Conservation (phyloP, 2,888 invertebrate species). For the Siphlonurus alternatus region DNA sequence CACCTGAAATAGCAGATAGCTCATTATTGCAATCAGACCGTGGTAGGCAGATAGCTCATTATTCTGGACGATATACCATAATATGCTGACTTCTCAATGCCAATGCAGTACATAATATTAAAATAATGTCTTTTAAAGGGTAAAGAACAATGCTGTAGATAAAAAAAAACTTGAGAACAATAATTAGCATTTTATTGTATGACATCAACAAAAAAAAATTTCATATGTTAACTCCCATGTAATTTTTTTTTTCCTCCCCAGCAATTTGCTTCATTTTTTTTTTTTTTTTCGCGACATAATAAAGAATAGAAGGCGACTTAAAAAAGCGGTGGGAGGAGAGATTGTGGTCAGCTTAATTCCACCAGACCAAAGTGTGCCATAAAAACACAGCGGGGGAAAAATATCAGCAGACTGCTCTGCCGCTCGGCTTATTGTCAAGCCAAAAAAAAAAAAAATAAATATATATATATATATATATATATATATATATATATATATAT, state of each 20-base stretch:
- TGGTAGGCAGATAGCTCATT: too few species aligned
- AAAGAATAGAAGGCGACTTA: neutral
- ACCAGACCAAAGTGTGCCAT: neutral
- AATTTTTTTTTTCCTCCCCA: neutral
- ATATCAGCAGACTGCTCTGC: slow-evolving; percentile 4
- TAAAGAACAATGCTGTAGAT: too few species aligned
- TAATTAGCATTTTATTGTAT: too few species aligned
- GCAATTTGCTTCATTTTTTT: neutral
- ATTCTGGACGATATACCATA: too few species aligned
- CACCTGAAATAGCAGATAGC: too few species aligned
- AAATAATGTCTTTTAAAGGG: too few species aligned
- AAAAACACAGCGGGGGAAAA: slow-evolving; percentile 1
- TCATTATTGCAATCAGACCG: too few species aligned
- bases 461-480: neutral
- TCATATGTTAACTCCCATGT: neutral
- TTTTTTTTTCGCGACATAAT: neutral
- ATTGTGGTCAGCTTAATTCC: neutral
- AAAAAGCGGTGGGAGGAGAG: neutral
- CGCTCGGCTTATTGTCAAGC: neutral
- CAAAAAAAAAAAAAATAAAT: neutral
- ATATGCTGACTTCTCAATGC: too few species aligned
- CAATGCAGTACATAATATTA: too few species aligned
- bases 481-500: neutral
- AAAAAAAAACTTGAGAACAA: too few species aligned
- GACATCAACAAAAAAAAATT: neutral